Conservation (phyloP, 2,888 invertebrate genomes). For the Chloroclysta siterata region DNA sequence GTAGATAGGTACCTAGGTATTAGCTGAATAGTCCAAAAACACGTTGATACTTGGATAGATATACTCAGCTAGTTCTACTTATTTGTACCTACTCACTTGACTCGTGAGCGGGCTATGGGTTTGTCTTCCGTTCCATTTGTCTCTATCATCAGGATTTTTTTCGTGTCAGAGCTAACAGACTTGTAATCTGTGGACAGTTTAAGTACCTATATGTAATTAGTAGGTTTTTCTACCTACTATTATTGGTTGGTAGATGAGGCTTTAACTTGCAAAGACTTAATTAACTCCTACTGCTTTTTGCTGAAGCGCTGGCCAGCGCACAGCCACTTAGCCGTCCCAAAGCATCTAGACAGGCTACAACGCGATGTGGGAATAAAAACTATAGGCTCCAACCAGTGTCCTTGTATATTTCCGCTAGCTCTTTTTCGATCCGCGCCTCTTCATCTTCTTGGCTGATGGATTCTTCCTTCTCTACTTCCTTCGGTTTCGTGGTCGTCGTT, state of each 20-base stretch:
- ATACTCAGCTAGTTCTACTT: neutral
- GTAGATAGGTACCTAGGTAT: neutral
- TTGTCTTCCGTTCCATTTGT: conserved; percentile 34
- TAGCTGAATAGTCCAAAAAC: neutral
- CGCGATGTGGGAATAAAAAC: too few species aligned
- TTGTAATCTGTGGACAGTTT: conserved; percentile 59
- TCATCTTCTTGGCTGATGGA: conserved; percentile 60
- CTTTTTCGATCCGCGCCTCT: conserved; percentile 70
- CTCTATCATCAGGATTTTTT: conserved; percentile 9
- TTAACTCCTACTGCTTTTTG: too few species aligned
- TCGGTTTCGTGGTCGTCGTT: conserved; percentile 22
- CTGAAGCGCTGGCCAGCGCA: too few species aligned
- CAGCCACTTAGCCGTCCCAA: too few species aligned
- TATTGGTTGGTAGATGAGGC: too few species aligned
- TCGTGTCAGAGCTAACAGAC: conserved; percentile 50
- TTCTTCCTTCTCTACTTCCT: conserved; percentile 47
- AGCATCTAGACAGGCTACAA: too few species aligned
- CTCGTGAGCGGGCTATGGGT: conserved; percentile 45
- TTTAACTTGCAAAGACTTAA: too few species aligned
- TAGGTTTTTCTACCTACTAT: too few species aligned
- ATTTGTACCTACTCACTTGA: conserved; percentile 40
- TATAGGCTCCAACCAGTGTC: conserved; percentile 56
- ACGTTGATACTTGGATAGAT: neutral
- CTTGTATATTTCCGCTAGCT: conserved; percentile 72
- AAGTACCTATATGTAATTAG: too few species aligned